phyloP scores from a whole-genome alignment of 1,140 invertebrate genomes.

The Rhynchophorus ferrugineus region DNA sequence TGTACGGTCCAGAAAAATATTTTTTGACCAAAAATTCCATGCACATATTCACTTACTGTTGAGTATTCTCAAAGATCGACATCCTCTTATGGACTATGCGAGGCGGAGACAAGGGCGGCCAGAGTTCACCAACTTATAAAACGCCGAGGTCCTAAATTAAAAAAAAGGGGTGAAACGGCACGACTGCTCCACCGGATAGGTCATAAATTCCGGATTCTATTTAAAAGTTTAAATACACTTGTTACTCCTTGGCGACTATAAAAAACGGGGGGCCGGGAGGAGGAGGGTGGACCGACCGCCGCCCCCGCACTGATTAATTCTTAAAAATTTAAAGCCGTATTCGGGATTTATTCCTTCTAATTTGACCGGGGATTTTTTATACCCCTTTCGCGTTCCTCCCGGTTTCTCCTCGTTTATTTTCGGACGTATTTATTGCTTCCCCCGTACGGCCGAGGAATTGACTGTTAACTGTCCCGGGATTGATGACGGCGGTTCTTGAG shows the following conservation, averaged over 20 bases:
- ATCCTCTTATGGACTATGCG: too few species aligned
- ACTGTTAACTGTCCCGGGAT: too few species aligned
- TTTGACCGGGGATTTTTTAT: not conserved
- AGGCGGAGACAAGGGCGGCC: not conserved
- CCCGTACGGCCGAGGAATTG: too few species aligned
- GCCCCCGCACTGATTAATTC: not conserved
- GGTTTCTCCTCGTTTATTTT: too few species aligned
- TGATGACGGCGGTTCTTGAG: too few species aligned
- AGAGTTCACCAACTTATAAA: constrained; percentile 16
- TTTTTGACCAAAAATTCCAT: too few species aligned
- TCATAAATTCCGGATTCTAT: constrained; percentile 30
- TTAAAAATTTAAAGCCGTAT: constrained; percentile 1
- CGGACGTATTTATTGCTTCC: too few species aligned
- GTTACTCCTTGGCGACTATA: constrained; percentile 23
- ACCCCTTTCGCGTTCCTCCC: too few species aligned
- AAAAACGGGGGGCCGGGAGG: constrained; percentile 3
- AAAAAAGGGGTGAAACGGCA: constrained; percentile 25
- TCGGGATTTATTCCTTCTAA: constrained; percentile 1
- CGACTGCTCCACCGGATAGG: constrained; percentile 14
- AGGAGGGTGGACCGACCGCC: not conserved
- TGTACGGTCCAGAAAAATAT: too few species aligned
- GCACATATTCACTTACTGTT: too few species aligned
- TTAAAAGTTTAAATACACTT: constrained; percentile 32
- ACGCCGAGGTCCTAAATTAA: constrained; percentile 17
- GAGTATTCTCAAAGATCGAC: too few species aligned